Evolutionary conservation across 2,888 invertebrate species (phyloP).

Genomic region (Mechanitis messenoides): DNA sequence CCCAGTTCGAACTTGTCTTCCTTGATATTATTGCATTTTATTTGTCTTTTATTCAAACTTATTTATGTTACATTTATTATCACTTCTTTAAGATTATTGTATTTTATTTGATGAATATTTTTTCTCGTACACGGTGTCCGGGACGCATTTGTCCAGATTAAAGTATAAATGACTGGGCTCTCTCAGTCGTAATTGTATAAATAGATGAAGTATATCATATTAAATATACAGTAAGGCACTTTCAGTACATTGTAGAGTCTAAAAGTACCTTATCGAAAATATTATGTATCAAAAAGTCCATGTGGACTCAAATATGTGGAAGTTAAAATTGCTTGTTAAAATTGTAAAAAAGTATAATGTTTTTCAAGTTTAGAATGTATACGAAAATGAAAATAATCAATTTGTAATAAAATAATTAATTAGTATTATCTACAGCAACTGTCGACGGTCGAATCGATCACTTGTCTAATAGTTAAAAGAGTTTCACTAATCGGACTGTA

Average conservation of each 20-base stretch:
- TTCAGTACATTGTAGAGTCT: constrained; percentile 48
- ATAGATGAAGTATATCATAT: constrained; percentile 67
- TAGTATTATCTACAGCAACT: constrained; percentile 40
- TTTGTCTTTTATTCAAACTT: not conserved
- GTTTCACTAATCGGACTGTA: constrained; percentile 73
- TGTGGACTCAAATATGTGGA: constrained; percentile 44
- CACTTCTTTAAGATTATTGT: not conserved
- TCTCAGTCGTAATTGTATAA: constrained; percentile 49
- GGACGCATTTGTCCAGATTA: constrained; percentile 26
- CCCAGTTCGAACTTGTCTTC: not conserved
- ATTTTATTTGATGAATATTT: not conserved
- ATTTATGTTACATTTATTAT: not conserved
- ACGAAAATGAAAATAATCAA: constrained; percentile 40
- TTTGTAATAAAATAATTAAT: constrained; percentile 39
- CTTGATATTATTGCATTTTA: not conserved
- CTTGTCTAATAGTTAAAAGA: constrained; percentile 46
- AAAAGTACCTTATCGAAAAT: constrained; percentile 49
- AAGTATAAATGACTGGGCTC: constrained; percentile 21
- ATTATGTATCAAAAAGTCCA: constrained; percentile 45
- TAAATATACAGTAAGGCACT: constrained; percentile 63
- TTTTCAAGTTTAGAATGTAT: constrained; percentile 61
- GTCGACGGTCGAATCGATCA: constrained; percentile 21
- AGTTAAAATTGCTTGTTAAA: constrained; percentile 64
- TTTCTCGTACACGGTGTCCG: constrained; percentile 3
- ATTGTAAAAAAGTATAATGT: constrained; percentile 57